Percentiles rank a stretch among this genome's conserved stretches.
phyloP scores from a whole-genome alignment of 1,140 invertebrate species.

The Atta cephalotes region DNA sequence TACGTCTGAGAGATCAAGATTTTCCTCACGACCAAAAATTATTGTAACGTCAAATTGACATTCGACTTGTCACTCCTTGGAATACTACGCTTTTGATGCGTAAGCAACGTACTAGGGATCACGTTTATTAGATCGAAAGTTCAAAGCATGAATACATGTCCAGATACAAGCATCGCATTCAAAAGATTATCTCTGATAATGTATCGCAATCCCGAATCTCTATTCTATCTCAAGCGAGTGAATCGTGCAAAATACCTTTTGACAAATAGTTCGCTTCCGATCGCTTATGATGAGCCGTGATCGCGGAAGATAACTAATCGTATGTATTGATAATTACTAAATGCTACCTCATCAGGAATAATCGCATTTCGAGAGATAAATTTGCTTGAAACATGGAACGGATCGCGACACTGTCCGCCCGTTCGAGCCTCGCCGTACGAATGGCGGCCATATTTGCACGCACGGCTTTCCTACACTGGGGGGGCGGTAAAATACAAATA shows the following conservation, averaged over 20 bases:
- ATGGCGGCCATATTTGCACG: background rate
- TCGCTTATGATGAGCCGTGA: background rate
- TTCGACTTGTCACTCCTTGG: too few relatives aligned
- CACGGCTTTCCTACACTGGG: background rate
- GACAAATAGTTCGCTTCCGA: background rate
- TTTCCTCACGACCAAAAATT: too few relatives aligned
- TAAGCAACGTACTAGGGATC: background rate
- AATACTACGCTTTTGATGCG: background rate
- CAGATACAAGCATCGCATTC: background rate
- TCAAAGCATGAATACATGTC: background rate
- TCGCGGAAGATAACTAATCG: background rate
- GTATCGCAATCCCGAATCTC: background rate
- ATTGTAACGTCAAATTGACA: too few relatives aligned
- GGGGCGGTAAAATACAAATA: background rate
- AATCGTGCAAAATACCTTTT: background rate
- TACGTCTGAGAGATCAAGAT: too few relatives aligned
- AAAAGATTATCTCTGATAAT: background rate
- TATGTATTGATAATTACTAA: background rate
- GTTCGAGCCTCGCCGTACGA: background rate
- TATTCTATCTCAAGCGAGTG: background rate
- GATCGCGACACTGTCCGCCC: background rate
- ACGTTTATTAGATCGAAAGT: background rate
- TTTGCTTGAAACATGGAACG: background rate
- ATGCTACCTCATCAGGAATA: background rate
- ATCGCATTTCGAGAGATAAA: background rate